phyloP scores from a whole-genome alignment of 2,888 invertebrate species.

The Sarcophaga caerulescens region DNA sequence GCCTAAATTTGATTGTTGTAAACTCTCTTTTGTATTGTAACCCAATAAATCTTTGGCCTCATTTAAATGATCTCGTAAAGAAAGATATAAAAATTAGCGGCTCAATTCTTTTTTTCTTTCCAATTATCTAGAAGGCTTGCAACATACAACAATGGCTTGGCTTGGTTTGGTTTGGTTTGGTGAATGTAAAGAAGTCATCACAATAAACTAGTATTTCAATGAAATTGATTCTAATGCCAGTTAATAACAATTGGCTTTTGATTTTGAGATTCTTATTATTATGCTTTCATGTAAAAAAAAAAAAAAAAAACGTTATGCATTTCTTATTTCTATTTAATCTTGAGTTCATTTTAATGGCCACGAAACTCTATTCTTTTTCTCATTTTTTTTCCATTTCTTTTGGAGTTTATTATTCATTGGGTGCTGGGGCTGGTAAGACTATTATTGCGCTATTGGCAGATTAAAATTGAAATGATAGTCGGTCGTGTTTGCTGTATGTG shows the following conservation, averaged over 20 bases:
- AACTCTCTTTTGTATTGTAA: no score
- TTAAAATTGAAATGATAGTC: conserved; percentile 11
- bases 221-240: conserved; percentile 64
- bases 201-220: conserved; percentile 51
- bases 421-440: conserved; percentile 11
- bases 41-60: no score
- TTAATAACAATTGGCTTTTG: conserved; percentile 53
- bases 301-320: no score
- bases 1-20: no score
- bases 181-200: background rate
- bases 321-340: no score
- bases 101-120: no score
- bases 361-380: background rate
- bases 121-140: background rate
- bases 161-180: background rate
- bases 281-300: no score
- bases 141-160: background rate
- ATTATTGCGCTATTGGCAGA: conserved; percentile 43
- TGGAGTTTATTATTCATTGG: conserved; percentile 39
- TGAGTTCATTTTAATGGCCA: no score
- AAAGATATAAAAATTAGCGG: no score
- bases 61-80: no score
- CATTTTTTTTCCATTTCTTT: background rate
- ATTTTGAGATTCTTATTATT: background rate
- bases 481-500: background rate